phyloP scores from a whole-genome alignment of 23 tunicate species.

The Styela clava region DNA sequence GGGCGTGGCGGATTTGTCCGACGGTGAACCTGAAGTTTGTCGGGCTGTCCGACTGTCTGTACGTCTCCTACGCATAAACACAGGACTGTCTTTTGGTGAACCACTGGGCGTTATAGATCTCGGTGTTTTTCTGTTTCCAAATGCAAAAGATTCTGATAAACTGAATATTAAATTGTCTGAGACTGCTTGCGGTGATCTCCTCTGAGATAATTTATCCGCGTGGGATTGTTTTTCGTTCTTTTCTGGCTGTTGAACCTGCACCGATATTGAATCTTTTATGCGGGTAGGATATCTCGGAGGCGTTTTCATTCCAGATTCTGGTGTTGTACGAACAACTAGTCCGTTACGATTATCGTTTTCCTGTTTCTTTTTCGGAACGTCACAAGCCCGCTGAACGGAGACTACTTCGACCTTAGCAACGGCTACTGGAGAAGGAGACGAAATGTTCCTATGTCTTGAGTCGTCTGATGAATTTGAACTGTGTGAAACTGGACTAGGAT shows the following conservation, averaged over 20 bases:
- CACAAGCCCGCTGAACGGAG: neutral
- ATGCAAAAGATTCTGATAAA: slow-evolving; percentile 43
- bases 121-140: slow-evolving; percentile 41
- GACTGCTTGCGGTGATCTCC: neutral
- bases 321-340: slow-evolving; percentile 1
- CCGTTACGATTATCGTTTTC: neutral
- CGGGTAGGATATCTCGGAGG: neutral
- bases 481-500: neutral
- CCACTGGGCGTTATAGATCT: slow-evolving; percentile 5
- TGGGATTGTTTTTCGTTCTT: neutral
- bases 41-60: neutral
- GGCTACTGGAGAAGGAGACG: neutral
- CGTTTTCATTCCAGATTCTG: neutral
- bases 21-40: neutral
- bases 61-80: neutral
- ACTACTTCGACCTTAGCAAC: neutral
- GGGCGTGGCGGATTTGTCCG: neutral
- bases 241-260: slow-evolving; percentile 1
- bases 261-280: neutral
- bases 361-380: neutral
- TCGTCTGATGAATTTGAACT: neutral
- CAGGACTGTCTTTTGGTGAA: neutral
- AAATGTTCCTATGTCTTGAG: neutral
- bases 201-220: neutral
- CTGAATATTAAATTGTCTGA: slow-evolving; percentile 23